These are phyloP conservation scores for Porites lutea DNA, from an alignment of 64 coral and sea anemone genomes.

Conservation along the genomic window DNA sequence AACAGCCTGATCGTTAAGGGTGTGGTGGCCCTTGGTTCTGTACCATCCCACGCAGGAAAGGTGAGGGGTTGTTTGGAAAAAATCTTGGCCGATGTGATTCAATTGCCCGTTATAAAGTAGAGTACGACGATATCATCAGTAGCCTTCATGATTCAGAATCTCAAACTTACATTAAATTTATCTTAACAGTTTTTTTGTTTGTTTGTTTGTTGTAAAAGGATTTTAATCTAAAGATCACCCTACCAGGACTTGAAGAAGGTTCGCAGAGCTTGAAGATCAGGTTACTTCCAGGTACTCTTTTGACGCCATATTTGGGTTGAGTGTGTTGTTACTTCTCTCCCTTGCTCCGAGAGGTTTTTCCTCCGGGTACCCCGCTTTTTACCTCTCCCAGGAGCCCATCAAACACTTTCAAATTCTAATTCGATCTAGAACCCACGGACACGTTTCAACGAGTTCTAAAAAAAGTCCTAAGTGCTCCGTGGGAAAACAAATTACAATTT, in stretches of 20 bases:
- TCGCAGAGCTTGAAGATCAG: conserved; percentile 97
- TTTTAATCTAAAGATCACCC: conserved; percentile 91
- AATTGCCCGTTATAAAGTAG: no score
- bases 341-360: no score
- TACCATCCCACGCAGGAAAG: conserved; percentile 96
- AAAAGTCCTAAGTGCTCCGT: no score
- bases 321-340: neutral
- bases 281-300: conserved; percentile 80
- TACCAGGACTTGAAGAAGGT: conserved; percentile 87
- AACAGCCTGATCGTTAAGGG: conserved; percentile 89
- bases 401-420: no score
- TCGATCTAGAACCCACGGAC: no score
- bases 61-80: conserved; percentile 7
- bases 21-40: conserved; percentile 74
- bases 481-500: no score
- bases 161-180: neutral
- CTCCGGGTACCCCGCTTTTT: no score
- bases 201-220: conserved; percentile 57
- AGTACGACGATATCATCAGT: no score
- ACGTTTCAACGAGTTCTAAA: no score
- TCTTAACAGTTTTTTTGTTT: neutral
- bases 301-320: neutral
- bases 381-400: no score
- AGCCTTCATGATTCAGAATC: neutral
- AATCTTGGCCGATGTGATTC: neutral